Base-by-base conservation (phyloP, 1,140 invertebrate species). In the Drosophila sp. region DNA sequence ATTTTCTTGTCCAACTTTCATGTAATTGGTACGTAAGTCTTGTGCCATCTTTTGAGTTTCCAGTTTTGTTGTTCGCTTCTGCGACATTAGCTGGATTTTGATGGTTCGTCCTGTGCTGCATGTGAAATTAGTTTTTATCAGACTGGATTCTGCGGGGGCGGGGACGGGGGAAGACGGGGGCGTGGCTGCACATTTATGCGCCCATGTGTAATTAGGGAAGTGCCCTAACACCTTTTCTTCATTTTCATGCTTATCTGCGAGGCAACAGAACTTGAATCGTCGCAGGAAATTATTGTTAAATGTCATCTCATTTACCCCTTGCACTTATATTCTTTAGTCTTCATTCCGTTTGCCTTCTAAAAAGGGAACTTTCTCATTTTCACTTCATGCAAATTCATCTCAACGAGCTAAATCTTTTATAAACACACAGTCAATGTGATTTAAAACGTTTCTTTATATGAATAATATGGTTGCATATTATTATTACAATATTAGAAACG, bases 31-130 rank as follows among this genome's bases (percentile, higher is more conserved):
- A 80, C 78, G 83, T 76, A 89, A 81, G 76, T 87, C 83, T 80
- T 78, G 81, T 78, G 63, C 69, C 75, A 56, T 63, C 57, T 83
- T 63, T 53, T 32, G 58, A 73, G 72, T 72, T 80, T 7, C 56
- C 51, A 89, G 83, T 13, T 38, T 79, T 89, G 76, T 89, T 89
- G 76, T 74, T 80, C 62, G 83, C 46, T 72, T 76, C 72, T 65
- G 84, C 80, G 72, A 89, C 84, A 89, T 89, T 89, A 89, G 84
- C 74, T 72, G 83, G 76, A 89, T 89, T 87, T 80, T 80, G 80
- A 83, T 89, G 84, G 72, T 51, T 80, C 69, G 73, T 41, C 66
- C 73, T 67, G 84, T 80, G 83, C 70, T 89, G 84, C 83, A 89
- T 89, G 80, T 89, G 83, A 89, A 89, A 89, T 89, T 89, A 89